Evolutionary conservation across 92 coral and sea anemone genomes (phyloP).

Genomic region (Epizoanthus fatuus): DNA sequence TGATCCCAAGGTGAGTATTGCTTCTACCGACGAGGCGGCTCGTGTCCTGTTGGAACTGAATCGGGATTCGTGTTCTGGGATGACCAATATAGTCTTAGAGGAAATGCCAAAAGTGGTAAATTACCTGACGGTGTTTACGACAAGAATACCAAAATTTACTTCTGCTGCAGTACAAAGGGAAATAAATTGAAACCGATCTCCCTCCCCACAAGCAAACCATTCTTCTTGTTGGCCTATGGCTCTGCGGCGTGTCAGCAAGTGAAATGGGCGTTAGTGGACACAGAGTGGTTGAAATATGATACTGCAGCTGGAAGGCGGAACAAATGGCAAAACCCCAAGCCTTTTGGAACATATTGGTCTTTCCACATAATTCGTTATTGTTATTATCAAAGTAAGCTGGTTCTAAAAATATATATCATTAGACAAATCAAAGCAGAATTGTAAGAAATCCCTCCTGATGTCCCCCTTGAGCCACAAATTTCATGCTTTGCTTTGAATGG

Average conservation of each 20-base stretch:
- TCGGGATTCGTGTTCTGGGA: slow-evolving; percentile 55
- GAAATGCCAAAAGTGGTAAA: slow-evolving; percentile 10
- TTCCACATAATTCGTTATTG: slow-evolving; percentile 58
- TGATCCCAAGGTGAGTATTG: too few relatives aligned
- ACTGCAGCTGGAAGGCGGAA: neutral
- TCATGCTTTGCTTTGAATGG: too few relatives aligned
- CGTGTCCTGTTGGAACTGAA: slow-evolving; percentile 23
- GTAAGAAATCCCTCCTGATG: too few relatives aligned
- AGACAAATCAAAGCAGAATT: too few relatives aligned
- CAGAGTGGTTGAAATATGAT: slow-evolving; percentile 66
- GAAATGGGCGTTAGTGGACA: slow-evolving; percentile 63
- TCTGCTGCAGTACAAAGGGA: slow-evolving; percentile 64
- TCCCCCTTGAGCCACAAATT: too few relatives aligned
- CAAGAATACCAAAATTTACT: slow-evolving; percentile 47
- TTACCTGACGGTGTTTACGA: slow-evolving; percentile 46
- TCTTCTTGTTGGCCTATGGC: slow-evolving; percentile 70
- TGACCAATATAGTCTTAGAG: slow-evolving; percentile 26
- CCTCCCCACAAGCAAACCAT: slow-evolving; percentile 68
- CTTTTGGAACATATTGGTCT: slow-evolving; percentile 42
- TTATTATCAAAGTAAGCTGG: slow-evolving; percentile 50
- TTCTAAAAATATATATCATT: too few relatives aligned
- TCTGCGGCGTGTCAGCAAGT: slow-evolving; percentile 75
- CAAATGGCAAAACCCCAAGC: slow-evolving; percentile 36
- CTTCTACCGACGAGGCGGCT: too few relatives aligned
- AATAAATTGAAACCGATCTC: slow-evolving; percentile 35